Percentiles rank a stretch among this genome's conserved stretches.
Evolutionary conservation across 2,888 invertebrate species (phyloP).

Genomic region (Papilio elwesi): DNA sequence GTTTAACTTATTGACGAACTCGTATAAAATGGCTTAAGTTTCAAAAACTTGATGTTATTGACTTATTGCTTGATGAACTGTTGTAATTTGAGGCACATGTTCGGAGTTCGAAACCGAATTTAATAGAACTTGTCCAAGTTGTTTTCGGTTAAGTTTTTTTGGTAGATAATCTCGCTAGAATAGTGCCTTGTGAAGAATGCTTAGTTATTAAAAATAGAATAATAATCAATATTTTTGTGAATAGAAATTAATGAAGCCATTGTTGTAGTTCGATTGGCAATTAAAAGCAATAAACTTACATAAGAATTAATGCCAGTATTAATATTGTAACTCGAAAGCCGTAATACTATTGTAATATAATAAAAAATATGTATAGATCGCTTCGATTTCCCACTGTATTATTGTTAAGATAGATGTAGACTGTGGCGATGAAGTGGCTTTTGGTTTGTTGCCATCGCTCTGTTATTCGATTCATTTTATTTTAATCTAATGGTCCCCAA

Average conservation of each 20-base stretch:
- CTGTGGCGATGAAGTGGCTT: slow-evolving; percentile 35
- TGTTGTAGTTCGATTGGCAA: slow-evolving; percentile 48
- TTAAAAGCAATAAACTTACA: slow-evolving; percentile 77
- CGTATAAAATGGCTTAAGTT: slow-evolving; percentile 52
- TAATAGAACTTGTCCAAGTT: slow-evolving; percentile 71
- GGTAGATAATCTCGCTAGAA: slow-evolving; percentile 75
- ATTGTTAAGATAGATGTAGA: slow-evolving; percentile 36
- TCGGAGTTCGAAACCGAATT: slow-evolving; percentile 81
- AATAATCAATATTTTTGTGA: slow-evolving; percentile 76
- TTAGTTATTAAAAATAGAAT: slow-evolving; percentile 68
- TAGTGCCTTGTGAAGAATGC: slow-evolving; percentile 84
- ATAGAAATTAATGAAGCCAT: slow-evolving; percentile 53
- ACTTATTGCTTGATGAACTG: slow-evolving; percentile 72
- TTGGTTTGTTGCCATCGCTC: slow-evolving; percentile 25
- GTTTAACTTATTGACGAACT: slow-evolving; percentile 53
- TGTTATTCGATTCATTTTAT: slow-evolving; percentile 3
- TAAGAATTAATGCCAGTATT: slow-evolving; percentile 71
- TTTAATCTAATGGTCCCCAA: not conserved
- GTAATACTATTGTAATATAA: slow-evolving; percentile 49
- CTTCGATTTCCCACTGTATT: slow-evolving; percentile 36
- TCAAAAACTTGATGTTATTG: slow-evolving; percentile 62
- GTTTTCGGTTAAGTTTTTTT: slow-evolving; percentile 63
- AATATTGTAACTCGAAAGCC: slow-evolving; percentile 54
- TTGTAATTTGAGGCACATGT: slow-evolving; percentile 75
- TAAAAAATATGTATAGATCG: slow-evolving; percentile 37